Evolutionary conservation across 2,888 invertebrate species (phyloP).

Genomic region (Aplocera efformata): DNA sequence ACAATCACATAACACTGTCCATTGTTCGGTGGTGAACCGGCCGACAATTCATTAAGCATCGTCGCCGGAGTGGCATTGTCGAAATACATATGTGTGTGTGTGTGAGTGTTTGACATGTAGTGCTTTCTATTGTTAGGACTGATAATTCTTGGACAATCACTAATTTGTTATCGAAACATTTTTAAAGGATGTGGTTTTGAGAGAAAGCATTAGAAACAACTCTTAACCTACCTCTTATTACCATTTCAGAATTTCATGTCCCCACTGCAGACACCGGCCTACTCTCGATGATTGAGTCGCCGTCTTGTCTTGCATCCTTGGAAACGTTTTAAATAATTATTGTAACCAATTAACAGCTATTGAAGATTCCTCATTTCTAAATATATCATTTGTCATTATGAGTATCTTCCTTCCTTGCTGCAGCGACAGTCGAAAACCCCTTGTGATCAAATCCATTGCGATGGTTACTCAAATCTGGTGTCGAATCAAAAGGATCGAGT

Average conservation of each 20-base stretch:
- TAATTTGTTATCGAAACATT: constrained; percentile 15
- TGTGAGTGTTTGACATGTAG: constrained; percentile 32
- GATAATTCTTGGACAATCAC: constrained; percentile 16
- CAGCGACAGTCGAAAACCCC: no score
- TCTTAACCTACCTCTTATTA: no score
- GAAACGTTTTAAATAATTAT: no score
- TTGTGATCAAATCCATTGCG: background rate
- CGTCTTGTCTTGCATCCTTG: no score
- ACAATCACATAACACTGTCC: constrained; percentile 20
- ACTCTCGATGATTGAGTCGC: no score
- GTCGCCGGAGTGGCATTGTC: constrained; percentile 27
- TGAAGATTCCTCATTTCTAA: background rate
- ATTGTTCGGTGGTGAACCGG: constrained; percentile 38
- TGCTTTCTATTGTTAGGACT: constrained; percentile 28
- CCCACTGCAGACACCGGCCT: no score
- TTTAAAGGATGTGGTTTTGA: background rate
- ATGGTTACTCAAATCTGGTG: constrained; percentile 1
- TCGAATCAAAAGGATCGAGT: constrained; percentile 21
- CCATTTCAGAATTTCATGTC: no score
- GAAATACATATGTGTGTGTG: constrained; percentile 26
- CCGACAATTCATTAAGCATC: constrained; percentile 40
- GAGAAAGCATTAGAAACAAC: background rate
- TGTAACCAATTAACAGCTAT: no score
- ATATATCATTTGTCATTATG: no score
- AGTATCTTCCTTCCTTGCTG: no score